Evolutionary conservation across 2,888 invertebrate genomes (phyloP).

Genomic region (Leucophenga montana): DNA sequence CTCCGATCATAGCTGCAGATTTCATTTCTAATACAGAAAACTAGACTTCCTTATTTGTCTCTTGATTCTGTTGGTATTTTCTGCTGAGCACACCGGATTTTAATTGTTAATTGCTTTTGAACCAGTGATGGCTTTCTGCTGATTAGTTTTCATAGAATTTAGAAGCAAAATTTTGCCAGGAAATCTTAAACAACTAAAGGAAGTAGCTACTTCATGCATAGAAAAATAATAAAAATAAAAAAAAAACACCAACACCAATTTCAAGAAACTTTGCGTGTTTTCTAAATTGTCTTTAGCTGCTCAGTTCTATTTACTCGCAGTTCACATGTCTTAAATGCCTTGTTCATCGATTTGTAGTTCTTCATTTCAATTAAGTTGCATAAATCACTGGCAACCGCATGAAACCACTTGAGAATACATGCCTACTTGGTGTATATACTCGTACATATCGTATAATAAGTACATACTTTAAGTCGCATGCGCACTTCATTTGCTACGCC

Average conservation of each 20-base stretch:
- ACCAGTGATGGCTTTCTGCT: slow-evolving; percentile 34
- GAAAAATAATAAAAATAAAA: too few relatives aligned
- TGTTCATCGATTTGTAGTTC: slow-evolving; percentile 44
- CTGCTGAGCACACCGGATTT: background rate
- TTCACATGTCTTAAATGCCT: too few relatives aligned
- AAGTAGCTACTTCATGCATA: too few relatives aligned
- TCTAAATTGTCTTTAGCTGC: too few relatives aligned
- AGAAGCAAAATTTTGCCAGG: background rate
- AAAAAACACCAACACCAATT: too few relatives aligned
- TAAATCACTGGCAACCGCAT: slow-evolving; percentile 50
- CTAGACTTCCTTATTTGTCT: slow-evolving; percentile 59
- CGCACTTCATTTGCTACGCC: slow-evolving; percentile 7
- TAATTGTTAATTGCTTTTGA: slow-evolving; percentile 60
- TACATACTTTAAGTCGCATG: background rate
- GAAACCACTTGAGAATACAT: slow-evolving; percentile 47
- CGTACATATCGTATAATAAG: background rate
- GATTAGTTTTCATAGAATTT: slow-evolving; percentile 12
- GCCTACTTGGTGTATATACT: slow-evolving; percentile 51
- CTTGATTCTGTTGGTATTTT: background rate
- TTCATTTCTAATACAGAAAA: background rate
- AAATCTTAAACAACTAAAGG: too few relatives aligned
- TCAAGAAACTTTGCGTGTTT: too few relatives aligned
- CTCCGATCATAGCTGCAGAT: slow-evolving; percentile 1
- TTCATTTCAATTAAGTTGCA: slow-evolving; percentile 66
- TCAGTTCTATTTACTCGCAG: too few relatives aligned